Conservation (phyloP, 2,113 vertebrate genomes). For the Podarcis cretensis region DNA sequence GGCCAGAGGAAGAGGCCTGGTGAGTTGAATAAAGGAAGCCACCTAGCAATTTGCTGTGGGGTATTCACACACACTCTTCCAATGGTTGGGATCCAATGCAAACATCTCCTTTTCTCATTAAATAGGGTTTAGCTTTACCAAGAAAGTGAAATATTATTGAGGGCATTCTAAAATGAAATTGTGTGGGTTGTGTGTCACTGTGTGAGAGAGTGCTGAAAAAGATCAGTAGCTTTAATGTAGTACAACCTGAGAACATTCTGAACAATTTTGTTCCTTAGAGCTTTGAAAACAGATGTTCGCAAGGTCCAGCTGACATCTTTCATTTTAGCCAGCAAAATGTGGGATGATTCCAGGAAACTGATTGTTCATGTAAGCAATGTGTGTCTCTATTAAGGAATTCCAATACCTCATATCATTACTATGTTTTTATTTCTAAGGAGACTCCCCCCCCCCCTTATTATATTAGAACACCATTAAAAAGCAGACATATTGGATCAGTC, state of each 20-base stretch:
- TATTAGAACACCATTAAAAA: background rate
- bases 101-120: background rate
- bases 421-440: background rate
- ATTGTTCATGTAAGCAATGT: background rate
- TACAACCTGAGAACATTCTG: slow-evolving; percentile 36
- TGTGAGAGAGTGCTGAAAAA: slow-evolving; percentile 24
- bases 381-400: slow-evolving; percentile 9
- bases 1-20: background rate
- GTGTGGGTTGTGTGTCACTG: background rate
- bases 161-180: slow-evolving; percentile 34
- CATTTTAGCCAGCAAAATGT: slow-evolving; percentile 4
- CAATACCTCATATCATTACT: slow-evolving; percentile 14
- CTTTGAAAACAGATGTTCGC: slow-evolving; percentile 51
- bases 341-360: slow-evolving; percentile 28
- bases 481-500: background rate
- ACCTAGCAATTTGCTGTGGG: background rate
- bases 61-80: background rate
- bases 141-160: background rate
- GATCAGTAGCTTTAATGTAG: slow-evolving; percentile 36
- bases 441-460: background rate
- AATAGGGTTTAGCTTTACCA: background rate
- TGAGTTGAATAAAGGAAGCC: background rate
- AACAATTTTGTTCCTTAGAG: slow-evolving; percentile 43
- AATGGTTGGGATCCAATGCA: background rate
- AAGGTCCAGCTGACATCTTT: slow-evolving; percentile 41